These are phyloP conservation scores for Lacerta bilineata DNA, from an alignment of 2,797 vertebrate genomes.

Conservation along the genomic window DNA sequence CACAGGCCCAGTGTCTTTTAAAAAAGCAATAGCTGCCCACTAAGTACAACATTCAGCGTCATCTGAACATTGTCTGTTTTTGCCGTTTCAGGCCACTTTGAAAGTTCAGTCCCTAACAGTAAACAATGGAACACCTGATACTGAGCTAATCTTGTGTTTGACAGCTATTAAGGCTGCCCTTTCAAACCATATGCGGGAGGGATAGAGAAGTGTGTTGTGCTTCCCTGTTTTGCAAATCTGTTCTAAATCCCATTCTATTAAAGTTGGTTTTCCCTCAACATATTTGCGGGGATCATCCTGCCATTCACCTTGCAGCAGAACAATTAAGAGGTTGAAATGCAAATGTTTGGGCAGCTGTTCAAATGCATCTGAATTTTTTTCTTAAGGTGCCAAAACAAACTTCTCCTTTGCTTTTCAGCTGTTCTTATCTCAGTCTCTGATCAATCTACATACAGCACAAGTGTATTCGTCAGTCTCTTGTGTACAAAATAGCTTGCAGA, in stretches of 20 bases:
- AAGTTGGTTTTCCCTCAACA: constrained; percentile 16
- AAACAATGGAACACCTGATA: constrained; percentile 25
- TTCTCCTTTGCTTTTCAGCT: constrained; percentile 32
- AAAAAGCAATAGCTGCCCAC: neutral
- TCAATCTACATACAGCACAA: constrained; percentile 34
- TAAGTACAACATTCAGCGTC: neutral
- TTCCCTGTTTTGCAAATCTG: constrained; percentile 21
- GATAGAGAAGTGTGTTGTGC: neutral
- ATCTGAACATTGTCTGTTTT: neutral
- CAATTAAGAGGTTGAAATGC: constrained; percentile 54
- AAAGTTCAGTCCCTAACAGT: neutral
- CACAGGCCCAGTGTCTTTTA: neutral
- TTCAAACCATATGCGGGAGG: neutral
- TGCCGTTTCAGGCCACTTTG: neutral
- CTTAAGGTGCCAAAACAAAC: constrained; percentile 55
- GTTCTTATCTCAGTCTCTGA: constrained; percentile 24
- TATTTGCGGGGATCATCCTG: constrained; percentile 25
- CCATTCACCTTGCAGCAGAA: constrained; percentile 42
- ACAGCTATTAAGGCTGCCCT: neutral
- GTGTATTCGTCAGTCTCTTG: neutral
- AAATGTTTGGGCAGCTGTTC: constrained; percentile 59
- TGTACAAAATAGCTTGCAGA: constrained; percentile 13
- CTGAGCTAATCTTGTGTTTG: neutral
- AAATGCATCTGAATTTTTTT: constrained; percentile 46
- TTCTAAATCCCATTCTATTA: constrained; percentile 38